Percentiles rank a stretch among this genome's conserved stretches.
Evolutionary conservation across 2,888 invertebrate genomes (phyloP).

Genomic region (Euzetes globulus): DNA sequence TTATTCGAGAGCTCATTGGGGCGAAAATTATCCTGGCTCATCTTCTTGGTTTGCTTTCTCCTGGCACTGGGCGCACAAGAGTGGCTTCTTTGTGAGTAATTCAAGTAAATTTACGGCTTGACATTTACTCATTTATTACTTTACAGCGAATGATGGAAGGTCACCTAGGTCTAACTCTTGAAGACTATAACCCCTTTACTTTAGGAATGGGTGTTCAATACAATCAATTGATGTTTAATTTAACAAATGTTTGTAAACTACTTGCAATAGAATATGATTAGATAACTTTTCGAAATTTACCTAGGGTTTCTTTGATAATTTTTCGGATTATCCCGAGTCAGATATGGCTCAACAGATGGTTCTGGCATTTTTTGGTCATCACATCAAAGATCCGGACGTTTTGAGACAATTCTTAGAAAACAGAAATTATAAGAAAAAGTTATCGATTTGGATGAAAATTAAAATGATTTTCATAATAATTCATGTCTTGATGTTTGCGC

Average conservation of each 20-base stretch:
- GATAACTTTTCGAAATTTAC: too few relatives aligned
- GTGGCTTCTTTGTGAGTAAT: too few relatives aligned
- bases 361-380: slow-evolving; percentile 12
- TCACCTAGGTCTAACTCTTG: not conserved
- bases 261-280: not conserved
- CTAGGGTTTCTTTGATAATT: not conserved
- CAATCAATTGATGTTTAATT: slow-evolving; percentile 23
- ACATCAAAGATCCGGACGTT: slow-evolving; percentile 8
- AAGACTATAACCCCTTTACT: slow-evolving; percentile 5
- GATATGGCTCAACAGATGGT: not conserved
- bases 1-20: slow-evolving; percentile 39
- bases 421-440: too few relatives aligned
- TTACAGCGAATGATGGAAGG: not conserved
- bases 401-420: not conserved
- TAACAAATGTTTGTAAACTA: not conserved
- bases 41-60: too few relatives aligned
- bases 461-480: too few relatives aligned
- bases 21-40: slow-evolving; percentile 37
- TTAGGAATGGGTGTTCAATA: not conserved
- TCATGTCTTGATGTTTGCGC: too few relatives aligned
- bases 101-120: too few relatives aligned
- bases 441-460: too few relatives aligned
- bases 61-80: too few relatives aligned
- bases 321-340: not conserved
- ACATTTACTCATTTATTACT: not conserved